These are phyloP conservation scores for Drosophila sproati DNA, from an alignment of 1,140 invertebrate species.

Conservation along the genomic window DNA sequence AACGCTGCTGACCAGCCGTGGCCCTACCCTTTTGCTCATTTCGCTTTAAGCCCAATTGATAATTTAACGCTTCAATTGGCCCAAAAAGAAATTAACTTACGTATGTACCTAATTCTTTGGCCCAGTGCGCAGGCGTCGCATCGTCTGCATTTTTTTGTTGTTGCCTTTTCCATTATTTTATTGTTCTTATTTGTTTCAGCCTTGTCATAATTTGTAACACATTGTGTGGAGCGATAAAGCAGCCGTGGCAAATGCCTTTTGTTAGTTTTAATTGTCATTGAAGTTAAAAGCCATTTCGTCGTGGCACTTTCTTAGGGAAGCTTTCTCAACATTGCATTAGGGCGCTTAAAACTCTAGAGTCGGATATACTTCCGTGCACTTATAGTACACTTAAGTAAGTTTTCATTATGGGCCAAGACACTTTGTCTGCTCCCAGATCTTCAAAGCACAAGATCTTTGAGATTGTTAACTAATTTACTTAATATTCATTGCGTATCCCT, in stretches of 20 bases:
- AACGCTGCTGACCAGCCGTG: conserved; percentile 60
- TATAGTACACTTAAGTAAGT: neutral
- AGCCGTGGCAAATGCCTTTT: conserved; percentile 56
- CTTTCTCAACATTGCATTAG: neutral
- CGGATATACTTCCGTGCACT: conserved; percentile 13
- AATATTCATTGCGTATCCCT: neutral
- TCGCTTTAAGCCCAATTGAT: conserved; percentile 73
- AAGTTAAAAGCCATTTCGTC: conserved; percentile 69
- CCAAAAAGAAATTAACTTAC: conserved; percentile 32
- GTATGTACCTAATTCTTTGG: conserved; percentile 25
- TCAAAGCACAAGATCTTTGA: neutral
- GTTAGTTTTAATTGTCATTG: conserved; percentile 64
- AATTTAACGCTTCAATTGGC: conserved; percentile 82
- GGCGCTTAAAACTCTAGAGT: conserved; percentile 2
- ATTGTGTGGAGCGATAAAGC: conserved; percentile 52
- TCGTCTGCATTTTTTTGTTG: conserved; percentile 8
- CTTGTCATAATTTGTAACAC: conserved; percentile 74
- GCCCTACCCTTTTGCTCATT: conserved; percentile 33
- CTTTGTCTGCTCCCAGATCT: neutral
- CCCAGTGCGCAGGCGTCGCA: conserved; percentile 46
- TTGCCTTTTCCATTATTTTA: conserved; percentile 16
- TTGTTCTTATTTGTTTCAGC: conserved; percentile 44
- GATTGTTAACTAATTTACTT: neutral
- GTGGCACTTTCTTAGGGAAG: conserved; percentile 40
- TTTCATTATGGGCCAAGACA: conserved; percentile 1